These are phyloP conservation scores for Pongo abelii DNA, from an alignment of 2,113 vertebrate genomes.

Conservation along the genomic window DNA sequence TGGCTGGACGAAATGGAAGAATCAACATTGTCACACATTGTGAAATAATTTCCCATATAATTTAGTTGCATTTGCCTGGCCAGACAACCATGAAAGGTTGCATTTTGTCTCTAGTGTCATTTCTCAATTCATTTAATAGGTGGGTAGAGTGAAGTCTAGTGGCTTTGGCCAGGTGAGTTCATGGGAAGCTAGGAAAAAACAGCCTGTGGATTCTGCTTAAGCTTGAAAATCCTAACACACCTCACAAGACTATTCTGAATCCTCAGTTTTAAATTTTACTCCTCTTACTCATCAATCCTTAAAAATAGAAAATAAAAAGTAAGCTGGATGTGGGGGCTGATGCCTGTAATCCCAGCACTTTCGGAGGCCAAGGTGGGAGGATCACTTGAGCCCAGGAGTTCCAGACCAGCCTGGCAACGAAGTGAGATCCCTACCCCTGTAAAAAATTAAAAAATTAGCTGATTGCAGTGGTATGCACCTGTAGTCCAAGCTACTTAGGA, in stretches of 20 bases:
- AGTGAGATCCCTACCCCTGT: too few relatives aligned
- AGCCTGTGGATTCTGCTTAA: neutral
- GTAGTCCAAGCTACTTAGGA: too few relatives aligned
- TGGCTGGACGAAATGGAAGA: conserved; percentile 19
- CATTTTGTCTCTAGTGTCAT: neutral
- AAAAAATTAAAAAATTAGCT: too few relatives aligned
- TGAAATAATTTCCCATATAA: conserved; percentile 45
- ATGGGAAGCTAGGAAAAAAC: neutral
- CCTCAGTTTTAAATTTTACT: neutral
- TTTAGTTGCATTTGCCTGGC: neutral
- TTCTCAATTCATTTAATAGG: neutral
- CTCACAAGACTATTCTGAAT: neutral
- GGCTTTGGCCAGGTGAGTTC: neutral
- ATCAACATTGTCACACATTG: neutral
- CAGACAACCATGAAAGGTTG: neutral
- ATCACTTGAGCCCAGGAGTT: too few relatives aligned
- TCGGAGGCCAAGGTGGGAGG: too few relatives aligned
- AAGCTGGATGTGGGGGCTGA: too few relatives aligned
- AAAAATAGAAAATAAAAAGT: conserved; percentile 8
- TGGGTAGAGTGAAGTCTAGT: neutral
- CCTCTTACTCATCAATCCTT: neutral
- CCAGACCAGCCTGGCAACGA: too few relatives aligned
- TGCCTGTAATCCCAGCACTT: too few relatives aligned
- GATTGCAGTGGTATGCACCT: too few relatives aligned
- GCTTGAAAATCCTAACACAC: neutral